Evolutionary conservation across 2,888 invertebrate species (phyloP).

Genomic region (Terebella lapidaria): DNA sequence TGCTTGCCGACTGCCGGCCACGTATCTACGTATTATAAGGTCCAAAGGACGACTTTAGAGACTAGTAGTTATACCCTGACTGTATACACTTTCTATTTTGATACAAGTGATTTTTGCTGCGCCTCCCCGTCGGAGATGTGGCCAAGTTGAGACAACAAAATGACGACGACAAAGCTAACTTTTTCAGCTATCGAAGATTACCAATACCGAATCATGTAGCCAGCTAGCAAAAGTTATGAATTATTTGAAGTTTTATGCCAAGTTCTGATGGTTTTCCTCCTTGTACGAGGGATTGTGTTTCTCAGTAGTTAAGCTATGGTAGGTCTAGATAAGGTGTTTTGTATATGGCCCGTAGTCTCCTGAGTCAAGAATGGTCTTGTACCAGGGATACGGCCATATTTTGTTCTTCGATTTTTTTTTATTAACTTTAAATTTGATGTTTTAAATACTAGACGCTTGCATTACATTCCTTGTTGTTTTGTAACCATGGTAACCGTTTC

Average conservation of each 20-base stretch:
- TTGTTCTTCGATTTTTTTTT: not conserved
- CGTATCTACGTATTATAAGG: not conserved
- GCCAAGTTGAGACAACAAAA: too few species aligned
- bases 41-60: not conserved
- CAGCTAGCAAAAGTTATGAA: slow-evolving; percentile 20
- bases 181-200: too few species aligned
- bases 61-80: not conserved
- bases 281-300: slow-evolving; percentile 5
- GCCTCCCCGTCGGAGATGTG: not conserved
- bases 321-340: slow-evolving; percentile 6
- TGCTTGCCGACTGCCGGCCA: not conserved
- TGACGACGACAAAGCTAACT: too few species aligned
- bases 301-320: slow-evolving; percentile 9
- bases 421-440: slow-evolving; percentile 2
- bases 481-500: too few species aligned
- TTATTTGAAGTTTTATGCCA: slow-evolving; percentile 12
- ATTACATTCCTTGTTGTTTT: slow-evolving; percentile 11
- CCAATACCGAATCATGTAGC: too few species aligned
- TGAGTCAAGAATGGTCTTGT: too few species aligned
- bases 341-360: not conserved
- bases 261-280: slow-evolving; percentile 4
- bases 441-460: slow-evolving; percentile 20
- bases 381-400: not conserved
- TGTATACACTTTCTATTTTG: not conserved
- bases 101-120: not conserved